Evolutionary conservation across 1,140 invertebrate genomes (phyloP), one percentile per base, ranked within the genome.

Genomic region (Trichonephila clavipes): DNA sequence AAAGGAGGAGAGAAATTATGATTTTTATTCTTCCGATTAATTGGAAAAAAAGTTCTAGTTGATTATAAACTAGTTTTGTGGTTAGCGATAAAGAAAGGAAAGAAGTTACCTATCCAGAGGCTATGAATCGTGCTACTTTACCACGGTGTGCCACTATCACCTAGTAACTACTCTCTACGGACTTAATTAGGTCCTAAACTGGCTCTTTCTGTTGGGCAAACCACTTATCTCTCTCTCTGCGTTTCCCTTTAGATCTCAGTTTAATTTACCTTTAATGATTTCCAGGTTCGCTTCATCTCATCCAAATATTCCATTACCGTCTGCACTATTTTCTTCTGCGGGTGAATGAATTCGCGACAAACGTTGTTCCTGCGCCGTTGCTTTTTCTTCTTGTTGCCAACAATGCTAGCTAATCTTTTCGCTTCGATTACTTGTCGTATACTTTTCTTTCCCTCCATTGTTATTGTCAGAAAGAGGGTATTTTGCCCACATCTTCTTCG

Each of bases 211-310:
- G 64, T 21, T 87, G 62, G 21, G 40, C 83, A 34, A 83, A 87
- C 40, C 91, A 92, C 91, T 87, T 87, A 92, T 92, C 64, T 59
- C 28, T 85, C 82, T 81, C 62, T 62, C 64, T n/a, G 59, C 81
- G 44, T 88, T 90, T 87, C 58, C 62, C 85, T 92, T 72, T 85
- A 85, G 81, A 85, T 85, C 77, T 85, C 61, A 87, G 91, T 92
- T 92, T 87, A 92, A 92, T 92, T 92, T 92, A 87, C 85, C 91
- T 92, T 87, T 92, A 92, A 92, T 92, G 91, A 92, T 92, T 92
- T 92, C 62, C 77, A 92, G 91, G 51, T 77, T 72, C 64, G 64
- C 66, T 92, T 77, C 91, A 92, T 72, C 83, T 92, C 66, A 85
- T 64, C 83, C 64, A 87, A 87, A 87, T 87, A 92, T 92, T 92